Evolutionary conservation across 2,113 vertebrate species (phyloP).

Genomic region (Oceanodroma tethys): DNA sequence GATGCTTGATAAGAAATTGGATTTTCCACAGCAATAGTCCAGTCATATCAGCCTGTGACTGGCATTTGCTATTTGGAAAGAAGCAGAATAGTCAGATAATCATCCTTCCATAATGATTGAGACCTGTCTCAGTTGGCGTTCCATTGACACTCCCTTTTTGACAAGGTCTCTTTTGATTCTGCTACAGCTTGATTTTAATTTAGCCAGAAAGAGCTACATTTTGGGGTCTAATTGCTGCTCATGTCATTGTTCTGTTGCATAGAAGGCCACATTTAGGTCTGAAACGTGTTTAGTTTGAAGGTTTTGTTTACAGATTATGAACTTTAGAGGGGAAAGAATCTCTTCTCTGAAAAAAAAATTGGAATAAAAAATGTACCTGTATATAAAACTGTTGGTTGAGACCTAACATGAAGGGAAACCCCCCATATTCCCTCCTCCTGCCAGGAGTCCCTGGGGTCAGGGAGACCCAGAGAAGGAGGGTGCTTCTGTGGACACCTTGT

Average conservation of each 20-base stretch:
- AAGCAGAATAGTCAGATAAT: background rate
- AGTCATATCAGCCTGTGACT: background rate
- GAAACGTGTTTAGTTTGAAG: background rate
- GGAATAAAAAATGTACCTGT: background rate
- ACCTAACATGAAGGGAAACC: background rate
- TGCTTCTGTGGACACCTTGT: background rate
- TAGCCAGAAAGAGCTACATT: background rate
- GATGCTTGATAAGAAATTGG: background rate
- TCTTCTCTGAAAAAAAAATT: background rate
- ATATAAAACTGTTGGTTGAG: background rate
- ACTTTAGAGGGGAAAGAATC: background rate
- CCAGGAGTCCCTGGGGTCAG: background rate
- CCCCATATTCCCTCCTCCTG: background rate
- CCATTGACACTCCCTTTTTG: background rate
- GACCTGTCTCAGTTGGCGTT: background rate
- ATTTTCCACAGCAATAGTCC: background rate
- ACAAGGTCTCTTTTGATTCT: background rate
- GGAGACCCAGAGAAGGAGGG: background rate
- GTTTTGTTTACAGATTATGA: background rate
- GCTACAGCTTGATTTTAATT: background rate
- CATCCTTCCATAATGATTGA: background rate
- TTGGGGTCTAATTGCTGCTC: background rate
- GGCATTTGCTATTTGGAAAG: background rate
- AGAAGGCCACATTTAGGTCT: background rate
- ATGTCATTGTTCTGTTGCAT: background rate